Base-by-base conservation (phyloP, 2,797 vertebrate species). In the Apogon hyalosoma region DNA sequence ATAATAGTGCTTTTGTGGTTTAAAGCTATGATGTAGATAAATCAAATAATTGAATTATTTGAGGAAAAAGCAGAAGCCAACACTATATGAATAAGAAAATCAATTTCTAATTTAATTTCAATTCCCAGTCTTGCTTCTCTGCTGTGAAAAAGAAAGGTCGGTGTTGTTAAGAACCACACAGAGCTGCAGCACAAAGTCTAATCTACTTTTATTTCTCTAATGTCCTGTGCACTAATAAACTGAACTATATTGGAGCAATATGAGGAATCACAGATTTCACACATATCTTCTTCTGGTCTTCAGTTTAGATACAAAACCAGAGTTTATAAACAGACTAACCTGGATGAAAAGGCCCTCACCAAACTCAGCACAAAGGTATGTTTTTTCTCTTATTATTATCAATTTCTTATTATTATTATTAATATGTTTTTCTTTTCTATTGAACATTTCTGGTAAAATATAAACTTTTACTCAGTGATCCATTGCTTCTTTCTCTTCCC, bases 231-330 rank as follows among this genome's bases (percentile, higher is more conserved):
- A 56, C 18, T 50, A 11, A 70, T 54, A 53, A 49, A 62, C 55
- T 64, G 14, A 73, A 55, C 43, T 57, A 45, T 56, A 46, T 2
- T 24, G 21, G 39, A 62, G 58, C 59, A 47, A 31, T 39, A 1
- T 48, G 50, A 73, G 73, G 47, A 77, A 69, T 73, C 38, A 62
- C 21, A 40, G 11, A 63, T 79, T 83, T 63, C 47, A 82, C 43
- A 61, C 39, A 7, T 64, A 7, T 74, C 16, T 66, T 70, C 77
- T 72, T 86, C 63, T 75, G 52, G 15, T 62, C 46, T 15, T 82
- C 93, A 97, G 96, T 97, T 98, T 88, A 94, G 96, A 79, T 98
- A 98, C 85, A 98, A 98, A 92, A 98, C 96, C 58, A 91, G 96
- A 81, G 96, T 97, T 77, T 98, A 98, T 88, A 97, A 97, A 79